These are phyloP conservation scores for Epizoanthus scotinus DNA, from an alignment of 92 coral and sea anemone species.

Conservation along the genomic window DNA sequence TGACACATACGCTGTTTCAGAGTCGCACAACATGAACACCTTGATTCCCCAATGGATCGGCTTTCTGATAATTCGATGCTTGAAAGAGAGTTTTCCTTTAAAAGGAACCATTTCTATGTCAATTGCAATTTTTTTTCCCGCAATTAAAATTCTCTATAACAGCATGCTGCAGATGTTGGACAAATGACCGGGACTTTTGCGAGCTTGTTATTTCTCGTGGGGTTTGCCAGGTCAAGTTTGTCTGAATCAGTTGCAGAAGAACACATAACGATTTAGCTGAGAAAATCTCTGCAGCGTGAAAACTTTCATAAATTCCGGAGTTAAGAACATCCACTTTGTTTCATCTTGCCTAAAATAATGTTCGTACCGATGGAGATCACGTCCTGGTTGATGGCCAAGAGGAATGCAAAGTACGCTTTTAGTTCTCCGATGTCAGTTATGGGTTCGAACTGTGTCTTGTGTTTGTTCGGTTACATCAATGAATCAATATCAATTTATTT, in stretches of 20 bases:
- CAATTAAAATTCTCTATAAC: constrained; percentile 40
- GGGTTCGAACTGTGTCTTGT: constrained; percentile 7
- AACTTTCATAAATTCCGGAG: constrained; percentile 49
- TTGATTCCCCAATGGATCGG: constrained; percentile 55
- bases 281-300: constrained; percentile 47
- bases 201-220: constrained; percentile 26
- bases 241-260: constrained; percentile 46
- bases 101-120: constrained; percentile 51
- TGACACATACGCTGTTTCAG: constrained; percentile 19
- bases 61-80: constrained; percentile 29
- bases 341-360: constrained; percentile 39
- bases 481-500: too few relatives aligned
- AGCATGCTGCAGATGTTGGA: constrained; percentile 10
- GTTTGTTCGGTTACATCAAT: not conserved
- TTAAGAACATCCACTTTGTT: constrained; percentile 45
- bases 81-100: constrained; percentile 35
- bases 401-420: constrained; percentile 10
- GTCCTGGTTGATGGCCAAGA: constrained; percentile 20
- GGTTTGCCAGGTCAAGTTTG: not conserved
- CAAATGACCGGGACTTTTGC: constrained; percentile 19
- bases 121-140: constrained; percentile 8
- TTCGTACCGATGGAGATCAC: constrained; percentile 10
- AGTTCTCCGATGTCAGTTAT: constrained; percentile 11
- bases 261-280: constrained; percentile 50
- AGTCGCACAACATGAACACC: constrained; percentile 25